Base-by-base conservation (phyloP, 2,113 vertebrate genomes). In the Albula glossodonta region DNA sequence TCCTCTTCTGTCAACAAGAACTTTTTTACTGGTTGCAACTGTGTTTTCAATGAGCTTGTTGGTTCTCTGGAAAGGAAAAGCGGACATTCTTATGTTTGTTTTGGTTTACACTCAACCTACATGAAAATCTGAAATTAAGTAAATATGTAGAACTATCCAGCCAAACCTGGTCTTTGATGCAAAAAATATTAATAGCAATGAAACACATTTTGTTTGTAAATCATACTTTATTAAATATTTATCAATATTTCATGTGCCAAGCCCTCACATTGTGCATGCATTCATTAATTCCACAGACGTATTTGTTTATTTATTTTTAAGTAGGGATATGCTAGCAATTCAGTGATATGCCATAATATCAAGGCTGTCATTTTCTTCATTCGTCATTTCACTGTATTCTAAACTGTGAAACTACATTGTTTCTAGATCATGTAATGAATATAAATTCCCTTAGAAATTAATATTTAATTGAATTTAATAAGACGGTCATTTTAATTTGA, bases 211-310 rank as follows among this genome's bases (percentile, higher is more conserved):
- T 48, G 70, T 19, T 60, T 48, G 53, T 49, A 22, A 12, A 87
- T 74, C 48, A 83, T 63, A 63, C 53, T 84, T 84, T 87, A 87
- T 60, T 60, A 15, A 60, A 15, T 17, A 70, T 70, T 3, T n/a
- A 70, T 49, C 74, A 85, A n/a, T 60, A 48, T 87, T 87, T 78
- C 25, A 80, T 25, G 56, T 79, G 31, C 77, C 15, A 50, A 70
- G 19, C 51, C 78, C 51, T 66, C 2, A 19, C 25, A 66, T 41
- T 82, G 84, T 80, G 86, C 86, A 51, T 83, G 83, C 63, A 53
- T 50, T 80, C 66, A 66, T 48, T 2, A 12, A 31, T 84, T 84
- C 63, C 41, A 15, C 17, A 31, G 31, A 48, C 48, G 22, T 60
- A 60, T 66, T 66, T 22, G 4, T 66, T 66, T 52, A 52, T 53